Conservation (phyloP, 2,113 vertebrate species). For the Electrona antarctica region DNA sequence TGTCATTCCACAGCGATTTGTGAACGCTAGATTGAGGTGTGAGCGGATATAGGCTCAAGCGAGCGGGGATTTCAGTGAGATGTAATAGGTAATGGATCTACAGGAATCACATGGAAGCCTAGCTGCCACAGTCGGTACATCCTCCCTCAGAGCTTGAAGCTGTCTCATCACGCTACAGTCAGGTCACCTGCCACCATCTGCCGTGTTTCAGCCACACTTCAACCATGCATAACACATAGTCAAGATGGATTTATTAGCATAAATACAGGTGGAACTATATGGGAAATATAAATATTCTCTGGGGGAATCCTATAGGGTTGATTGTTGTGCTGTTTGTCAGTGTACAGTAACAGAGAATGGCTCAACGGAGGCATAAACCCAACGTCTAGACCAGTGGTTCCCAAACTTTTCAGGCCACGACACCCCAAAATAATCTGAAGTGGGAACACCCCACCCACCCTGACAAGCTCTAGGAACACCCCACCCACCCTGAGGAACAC, state of each 20-base stretch:
- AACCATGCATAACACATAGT: background rate
- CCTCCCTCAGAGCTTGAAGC: conserved; percentile 42
- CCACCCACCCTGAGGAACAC: background rate
- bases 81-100: conserved; percentile 60
- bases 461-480: background rate
- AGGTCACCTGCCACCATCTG: conserved; percentile 21
- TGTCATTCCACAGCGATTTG: conserved; percentile 57
- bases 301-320: conserved; percentile 10
- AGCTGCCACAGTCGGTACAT: conserved; percentile 26
- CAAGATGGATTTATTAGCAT: background rate
- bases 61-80: conserved; percentile 45
- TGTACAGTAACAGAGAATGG: too few species aligned
- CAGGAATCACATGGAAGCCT: conserved; percentile 47
- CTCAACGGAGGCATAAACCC: too few species aligned
- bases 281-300: background rate
- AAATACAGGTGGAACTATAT: background rate
- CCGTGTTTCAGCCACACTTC: background rate
- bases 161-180: conserved; percentile 10
- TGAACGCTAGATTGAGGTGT: conserved; percentile 58
- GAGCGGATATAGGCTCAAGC: conserved; percentile 56
- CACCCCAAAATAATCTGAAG: background rate
- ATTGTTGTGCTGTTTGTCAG: conserved; percentile 16
- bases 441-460: background rate
- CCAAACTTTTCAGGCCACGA: too few species aligned
- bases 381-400: too few species aligned